A percentile compares a stretch with the other conserved stretches of the same genome.
Conservation (phyloP, 2,113 vertebrate species). For the Thunnus thynnus region DNA sequence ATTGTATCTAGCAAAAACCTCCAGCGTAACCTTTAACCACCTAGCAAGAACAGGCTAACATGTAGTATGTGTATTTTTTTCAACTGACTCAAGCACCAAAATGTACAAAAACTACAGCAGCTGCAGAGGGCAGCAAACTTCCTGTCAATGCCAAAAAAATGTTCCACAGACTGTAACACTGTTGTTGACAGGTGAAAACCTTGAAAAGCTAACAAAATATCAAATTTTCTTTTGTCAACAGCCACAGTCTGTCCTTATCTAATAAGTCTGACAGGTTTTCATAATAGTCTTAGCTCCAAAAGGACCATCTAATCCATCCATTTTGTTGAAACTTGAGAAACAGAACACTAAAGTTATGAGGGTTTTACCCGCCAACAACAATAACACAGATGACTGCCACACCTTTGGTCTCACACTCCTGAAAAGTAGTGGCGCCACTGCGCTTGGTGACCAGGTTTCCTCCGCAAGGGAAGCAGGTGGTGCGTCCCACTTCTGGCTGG, state of each 20-base stretch:
- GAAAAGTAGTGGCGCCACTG: conserved; percentile 88
- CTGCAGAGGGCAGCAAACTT: conserved; percentile 71
- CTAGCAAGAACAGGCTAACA: too few relatives aligned
- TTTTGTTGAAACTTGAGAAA: not conserved
- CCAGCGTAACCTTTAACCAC: too few relatives aligned
- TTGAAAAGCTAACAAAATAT: too few relatives aligned
- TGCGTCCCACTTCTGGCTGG: conserved; percentile 93
- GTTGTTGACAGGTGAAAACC: not conserved
- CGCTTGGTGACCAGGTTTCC: conserved; percentile 91
- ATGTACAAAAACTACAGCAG: conserved; percentile 24
- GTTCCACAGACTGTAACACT: not conserved
- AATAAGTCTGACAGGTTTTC: conserved; percentile 8
- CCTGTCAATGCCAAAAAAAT: not conserved
- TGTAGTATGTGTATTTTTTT: not conserved
- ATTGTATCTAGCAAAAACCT: too few relatives aligned
- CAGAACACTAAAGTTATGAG: conserved; percentile 1
- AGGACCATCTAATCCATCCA: not conserved
- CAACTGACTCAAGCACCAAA: not conserved
- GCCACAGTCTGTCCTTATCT: conserved; percentile 23
- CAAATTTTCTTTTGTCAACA: not conserved
- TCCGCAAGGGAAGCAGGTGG: conserved; percentile 92
- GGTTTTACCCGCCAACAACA: not conserved
- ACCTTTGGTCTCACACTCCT: conserved; percentile 98
- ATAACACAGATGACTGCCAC: conserved; percentile 30
- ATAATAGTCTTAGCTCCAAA: conserved; percentile 1